Percentiles rank a stretch among this genome's conserved stretches.
These are phyloP conservation scores for Periphyllus acericola DNA, from an alignment of 2,888 invertebrate species.

Conservation along the genomic window DNA sequence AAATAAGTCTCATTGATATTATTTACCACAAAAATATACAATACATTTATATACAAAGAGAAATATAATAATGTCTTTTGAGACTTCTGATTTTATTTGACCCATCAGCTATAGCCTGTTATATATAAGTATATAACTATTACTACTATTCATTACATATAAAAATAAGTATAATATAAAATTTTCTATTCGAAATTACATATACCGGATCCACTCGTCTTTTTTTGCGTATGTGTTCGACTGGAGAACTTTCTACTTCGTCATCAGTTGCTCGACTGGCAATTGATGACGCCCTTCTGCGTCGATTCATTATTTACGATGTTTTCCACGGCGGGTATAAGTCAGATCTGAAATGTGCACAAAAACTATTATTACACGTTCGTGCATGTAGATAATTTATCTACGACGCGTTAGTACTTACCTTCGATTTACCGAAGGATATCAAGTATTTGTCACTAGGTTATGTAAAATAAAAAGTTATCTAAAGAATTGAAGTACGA, in stretches of 20 bases:
- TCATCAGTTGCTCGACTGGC: conserved; percentile 79
- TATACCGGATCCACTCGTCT: conserved; percentile 81
- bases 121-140: neutral
- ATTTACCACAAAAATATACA: too few relatives aligned
- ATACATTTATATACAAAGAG: too few relatives aligned
- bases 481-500: neutral
- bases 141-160: neutral
- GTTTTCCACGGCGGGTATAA: neutral
- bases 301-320: conserved; percentile 74
- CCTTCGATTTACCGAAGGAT: neutral
- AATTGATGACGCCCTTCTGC: conserved; percentile 84
- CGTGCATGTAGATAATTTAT: neutral
- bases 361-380: neutral
- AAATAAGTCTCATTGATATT: too few relatives aligned
- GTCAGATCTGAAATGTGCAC: neutral
- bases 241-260: conserved; percentile 77
- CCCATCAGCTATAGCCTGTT: too few relatives aligned
- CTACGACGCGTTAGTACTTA: neutral
- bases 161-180: conserved; percentile 24
- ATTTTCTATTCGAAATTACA: conserved; percentile 62
- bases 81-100: too few relatives aligned
- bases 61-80: too few relatives aligned
- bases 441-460: neutral
- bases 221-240: conserved; percentile 71
- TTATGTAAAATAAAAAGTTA: neutral